Evolutionary conservation across 2,888 invertebrate genomes (phyloP).

Genomic region (Heteropelma amictum): DNA sequence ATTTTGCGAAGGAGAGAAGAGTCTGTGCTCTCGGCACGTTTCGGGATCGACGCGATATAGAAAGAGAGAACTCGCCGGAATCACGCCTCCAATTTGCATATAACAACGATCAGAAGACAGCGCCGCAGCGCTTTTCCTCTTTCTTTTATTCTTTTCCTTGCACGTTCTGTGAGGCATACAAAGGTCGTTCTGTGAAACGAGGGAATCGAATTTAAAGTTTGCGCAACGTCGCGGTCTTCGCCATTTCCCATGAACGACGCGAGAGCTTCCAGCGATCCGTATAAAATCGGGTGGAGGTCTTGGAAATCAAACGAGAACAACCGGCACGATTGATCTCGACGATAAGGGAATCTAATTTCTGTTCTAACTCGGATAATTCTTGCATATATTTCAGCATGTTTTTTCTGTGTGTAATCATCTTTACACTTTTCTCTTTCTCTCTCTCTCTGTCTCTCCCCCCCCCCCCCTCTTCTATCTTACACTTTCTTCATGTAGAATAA

Average conservation of each 20-base stretch:
- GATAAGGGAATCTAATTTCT: conserved; percentile 70
- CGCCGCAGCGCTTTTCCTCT: not conserved
- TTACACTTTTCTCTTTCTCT: conserved; percentile 8
- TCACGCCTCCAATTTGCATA: conserved; percentile 60
- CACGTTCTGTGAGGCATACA: conserved; percentile 33
- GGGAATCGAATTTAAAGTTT: conserved; percentile 47
- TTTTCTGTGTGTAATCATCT: conserved; percentile 16
- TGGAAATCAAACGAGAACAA: conserved; percentile 45
- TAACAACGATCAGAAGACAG: conserved; percentile 47
- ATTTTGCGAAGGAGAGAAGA: conserved; percentile 11
- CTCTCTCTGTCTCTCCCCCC: not conserved
- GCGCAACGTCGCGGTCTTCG: conserved; percentile 67
- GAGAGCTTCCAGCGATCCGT: conserved; percentile 56
- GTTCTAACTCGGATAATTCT: conserved; percentile 61
- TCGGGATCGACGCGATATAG: conserved; percentile 41
- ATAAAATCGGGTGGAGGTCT: conserved; percentile 64
- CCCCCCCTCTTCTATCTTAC: conserved; percentile 10
- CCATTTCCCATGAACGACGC: conserved; percentile 69
- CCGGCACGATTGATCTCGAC: conserved; percentile 68
- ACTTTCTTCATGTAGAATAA: conserved; percentile 40
- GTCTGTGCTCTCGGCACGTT: conserved; percentile 12
- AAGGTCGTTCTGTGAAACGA: conserved; percentile 60
- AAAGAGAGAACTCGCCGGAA: conserved; percentile 48
- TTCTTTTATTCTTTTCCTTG: not conserved
- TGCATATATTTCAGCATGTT: conserved; percentile 59